Conservation (phyloP, 2,797 vertebrate genomes). For the Bryconaethiops microstoma region DNA sequence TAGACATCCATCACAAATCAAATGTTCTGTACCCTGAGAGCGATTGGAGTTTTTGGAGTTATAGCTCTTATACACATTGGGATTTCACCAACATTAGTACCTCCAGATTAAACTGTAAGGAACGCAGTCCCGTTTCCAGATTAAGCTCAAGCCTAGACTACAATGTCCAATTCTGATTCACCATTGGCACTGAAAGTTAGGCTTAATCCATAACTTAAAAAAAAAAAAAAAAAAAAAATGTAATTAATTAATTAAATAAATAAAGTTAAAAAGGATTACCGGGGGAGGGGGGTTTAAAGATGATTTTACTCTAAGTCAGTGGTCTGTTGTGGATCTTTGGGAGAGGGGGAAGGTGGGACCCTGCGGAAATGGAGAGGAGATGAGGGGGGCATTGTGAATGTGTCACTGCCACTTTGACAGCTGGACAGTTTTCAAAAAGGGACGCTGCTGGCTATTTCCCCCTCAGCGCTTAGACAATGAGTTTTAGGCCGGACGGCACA, state of each 20-base stretch:
- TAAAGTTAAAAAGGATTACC: too few species aligned
- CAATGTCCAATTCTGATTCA: too few species aligned
- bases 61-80: not conserved
- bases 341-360: conserved; percentile 67
- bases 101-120: not conserved
- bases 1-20: conserved; percentile 73
- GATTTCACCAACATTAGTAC: not conserved
- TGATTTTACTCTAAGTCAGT: conserved; percentile 40
- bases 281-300: too few species aligned
- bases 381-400: conserved; percentile 75
- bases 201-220: too few species aligned
- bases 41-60: not conserved
- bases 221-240: too few species aligned
- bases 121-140: too few species aligned
- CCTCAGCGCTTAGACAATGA: conserved; percentile 76
- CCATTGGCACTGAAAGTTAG: too few species aligned
- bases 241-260: too few species aligned
- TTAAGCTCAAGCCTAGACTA: too few species aligned
- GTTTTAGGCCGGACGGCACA: conserved; percentile 62
- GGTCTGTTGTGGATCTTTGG: conserved; percentile 41
- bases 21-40: conserved; percentile 21
- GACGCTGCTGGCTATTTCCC: conserved; percentile 77
- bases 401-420: conserved; percentile 84
- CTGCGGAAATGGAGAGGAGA: conserved; percentile 46
- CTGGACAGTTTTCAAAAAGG: conserved; percentile 83